A percentile compares a stretch with the other conserved stretches of the same genome.
These are phyloP conservation scores for Chaenogobius annularis DNA, from an alignment of 2,113 vertebrate genomes.

Conservation along the genomic window DNA sequence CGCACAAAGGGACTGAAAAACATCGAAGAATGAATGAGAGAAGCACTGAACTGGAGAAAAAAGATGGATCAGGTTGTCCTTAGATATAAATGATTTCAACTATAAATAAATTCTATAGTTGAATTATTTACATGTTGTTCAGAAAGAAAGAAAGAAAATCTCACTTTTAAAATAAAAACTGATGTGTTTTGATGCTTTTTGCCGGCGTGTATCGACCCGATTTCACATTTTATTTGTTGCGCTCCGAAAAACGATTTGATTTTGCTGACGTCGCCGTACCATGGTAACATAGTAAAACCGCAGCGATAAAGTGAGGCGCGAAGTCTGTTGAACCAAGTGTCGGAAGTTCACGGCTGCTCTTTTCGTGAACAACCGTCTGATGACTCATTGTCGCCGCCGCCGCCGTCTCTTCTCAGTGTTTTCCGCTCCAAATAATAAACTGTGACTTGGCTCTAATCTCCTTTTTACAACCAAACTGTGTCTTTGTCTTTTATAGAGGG, in stretches of 20 bases:
- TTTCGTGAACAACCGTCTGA: neutral
- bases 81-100: no score
- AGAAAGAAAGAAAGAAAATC: neutral
- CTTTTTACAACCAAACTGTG: neutral
- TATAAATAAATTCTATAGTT: no score
- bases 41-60: no score
- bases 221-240: neutral
- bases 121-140: no score
- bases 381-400: conserved; percentile 13
- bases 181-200: neutral
- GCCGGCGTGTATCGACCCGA: neutral
- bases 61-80: no score
- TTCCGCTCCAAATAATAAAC: conserved; percentile 31
- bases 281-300: neutral
- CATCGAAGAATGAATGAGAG: no score
- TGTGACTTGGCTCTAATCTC: conserved; percentile 47
- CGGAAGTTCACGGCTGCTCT: neutral
- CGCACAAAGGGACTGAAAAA: no score
- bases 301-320: no score
- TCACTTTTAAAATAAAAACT: neutral
- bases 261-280: neutral
- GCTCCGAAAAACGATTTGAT: neutral
- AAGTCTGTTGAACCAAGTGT: neutral
- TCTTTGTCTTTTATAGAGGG: neutral
- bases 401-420: conserved; percentile 22